phyloP scores from a whole-genome alignment of 2,113 vertebrate genomes.

The Ovibos moschatus region DNA sequence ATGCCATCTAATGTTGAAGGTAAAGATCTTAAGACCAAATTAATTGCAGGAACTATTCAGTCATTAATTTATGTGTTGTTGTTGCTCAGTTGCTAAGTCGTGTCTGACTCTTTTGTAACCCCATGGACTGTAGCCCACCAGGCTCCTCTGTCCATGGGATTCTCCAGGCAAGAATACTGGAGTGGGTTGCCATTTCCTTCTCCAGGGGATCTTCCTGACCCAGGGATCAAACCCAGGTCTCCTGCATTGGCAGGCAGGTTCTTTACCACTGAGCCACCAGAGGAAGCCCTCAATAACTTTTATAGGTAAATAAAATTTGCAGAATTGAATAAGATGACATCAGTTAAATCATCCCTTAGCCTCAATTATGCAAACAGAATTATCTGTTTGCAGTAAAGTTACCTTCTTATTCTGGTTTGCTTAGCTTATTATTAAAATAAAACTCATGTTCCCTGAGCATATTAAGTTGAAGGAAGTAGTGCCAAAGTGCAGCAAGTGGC shows the following conservation, averaged over 20 bases:
- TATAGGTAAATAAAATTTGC: not conserved
- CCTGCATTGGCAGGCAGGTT: not conserved
- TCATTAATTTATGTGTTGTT: not conserved
- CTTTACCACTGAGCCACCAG: not conserved
- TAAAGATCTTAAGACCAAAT: constrained; percentile 15
- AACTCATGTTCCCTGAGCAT: not conserved
- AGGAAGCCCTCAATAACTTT: not conserved
- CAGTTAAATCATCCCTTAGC: not conserved
- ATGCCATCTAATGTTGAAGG: not conserved
- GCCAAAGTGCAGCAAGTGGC: not conserved
- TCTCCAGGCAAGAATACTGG: not conserved
- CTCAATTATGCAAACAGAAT: constrained; percentile 2
- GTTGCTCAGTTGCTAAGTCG: not conserved
- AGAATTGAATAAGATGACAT: not conserved
- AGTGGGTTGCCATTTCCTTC: not conserved
- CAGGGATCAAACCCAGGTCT: not conserved
- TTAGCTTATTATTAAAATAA: constrained; percentile 2
- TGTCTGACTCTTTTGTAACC: not conserved
- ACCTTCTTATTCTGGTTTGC: not conserved
- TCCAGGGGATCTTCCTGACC: not conserved
- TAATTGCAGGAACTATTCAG: not conserved
- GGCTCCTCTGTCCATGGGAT: not conserved
- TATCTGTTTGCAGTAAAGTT: not conserved
- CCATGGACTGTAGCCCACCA: not conserved
- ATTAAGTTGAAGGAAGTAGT: not conserved